Evolutionary conservation across 2,888 invertebrate species (phyloP).

Genomic region (Panzeria rudis): DNA sequence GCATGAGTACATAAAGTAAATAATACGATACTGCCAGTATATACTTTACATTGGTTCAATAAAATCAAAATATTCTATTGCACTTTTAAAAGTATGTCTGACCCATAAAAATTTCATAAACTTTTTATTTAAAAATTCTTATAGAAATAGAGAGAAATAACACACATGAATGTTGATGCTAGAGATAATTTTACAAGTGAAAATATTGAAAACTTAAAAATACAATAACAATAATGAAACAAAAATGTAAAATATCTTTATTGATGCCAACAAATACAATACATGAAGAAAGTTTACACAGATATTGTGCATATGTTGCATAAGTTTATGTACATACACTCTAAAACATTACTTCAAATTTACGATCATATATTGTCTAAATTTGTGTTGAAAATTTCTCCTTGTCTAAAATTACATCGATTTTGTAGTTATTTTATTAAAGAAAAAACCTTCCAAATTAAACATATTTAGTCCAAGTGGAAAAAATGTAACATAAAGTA

Average conservation of each 20-base stretch:
- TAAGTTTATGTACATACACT: slow-evolving; percentile 13
- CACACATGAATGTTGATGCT: not conserved
- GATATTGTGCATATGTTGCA: slow-evolving; percentile 44
- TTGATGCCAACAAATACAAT: slow-evolving; percentile 35
- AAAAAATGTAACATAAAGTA: too few species aligned
- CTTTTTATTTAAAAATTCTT: slow-evolving; percentile 44
- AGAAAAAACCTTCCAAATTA: too few species aligned
- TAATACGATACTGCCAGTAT: not conserved
- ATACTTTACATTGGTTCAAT: slow-evolving; percentile 7
- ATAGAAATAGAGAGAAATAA: not conserved
- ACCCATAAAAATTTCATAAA: slow-evolving; percentile 59
- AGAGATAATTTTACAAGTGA: slow-evolving; percentile 6
- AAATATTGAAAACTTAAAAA: slow-evolving; percentile 51
- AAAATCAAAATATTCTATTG: slow-evolving; percentile 42
- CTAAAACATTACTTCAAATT: too few species aligned
- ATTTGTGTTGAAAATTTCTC: too few species aligned
- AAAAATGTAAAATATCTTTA: slow-evolving; percentile 41
- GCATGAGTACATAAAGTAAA: not conserved
- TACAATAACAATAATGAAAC: slow-evolving; percentile 9
- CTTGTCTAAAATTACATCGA: too few species aligned
- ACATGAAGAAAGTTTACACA: slow-evolving; percentile 35
- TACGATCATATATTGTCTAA: too few species aligned
- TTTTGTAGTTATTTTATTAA: too few species aligned
- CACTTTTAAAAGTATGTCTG: slow-evolving; percentile 43
- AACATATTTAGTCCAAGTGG: too few species aligned